Evolutionary conservation across 2,113 vertebrate genomes (phyloP), one percentile per base, ranked within the genome.

Genomic region (Rousettus leschenaultii): DNA sequence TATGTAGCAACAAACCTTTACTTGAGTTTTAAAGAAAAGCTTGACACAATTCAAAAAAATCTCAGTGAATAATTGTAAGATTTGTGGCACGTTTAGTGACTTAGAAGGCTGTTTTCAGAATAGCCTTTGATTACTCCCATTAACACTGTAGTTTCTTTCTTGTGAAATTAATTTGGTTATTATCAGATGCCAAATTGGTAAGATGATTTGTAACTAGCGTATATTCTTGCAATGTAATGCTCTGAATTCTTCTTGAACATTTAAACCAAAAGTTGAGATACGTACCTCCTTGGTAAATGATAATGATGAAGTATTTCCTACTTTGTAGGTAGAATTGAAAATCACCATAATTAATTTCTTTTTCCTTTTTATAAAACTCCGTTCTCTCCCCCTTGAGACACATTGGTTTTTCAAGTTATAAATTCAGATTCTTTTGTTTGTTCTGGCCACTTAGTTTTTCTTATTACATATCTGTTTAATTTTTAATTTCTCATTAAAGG

Each of bases 401-500:
- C 30, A 30, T 59, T 95, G 84, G n/a, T 92, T 90, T 95, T 73
- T 66, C 87, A 96, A 92, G 82, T 97, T 95, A 96, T 83, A 68
- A 97, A 94, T 94, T 95, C 92, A 73, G 71, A 96, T 96, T 97
- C 96, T 93, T 95, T 95, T 97, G 96, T 98, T 97, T 97, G 68
- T 97, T 97, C 65, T 95, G 92, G 80, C 88, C 30, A 59, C 86
- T 95, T 91, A 94, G 71, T 88, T 97, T 97, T 97, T 78, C 91
- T 95, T 96, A 97, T 91, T 97, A 92, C 40, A 61, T 97, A 94
- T 80, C 90, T 91, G 65, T 96, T 98, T 96, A 98, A 97, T 97
- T 95, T 97, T 98, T 97, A 97, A 98, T 97, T 97, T 98, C 95
- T 96, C 96, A 97, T 97, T 98, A 97, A 95, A 97, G 96, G 94